These are phyloP conservation scores for Sinocyclocheilus maitianheensis DNA, from an alignment of 2,113 vertebrate species.

Conservation along the genomic window DNA sequence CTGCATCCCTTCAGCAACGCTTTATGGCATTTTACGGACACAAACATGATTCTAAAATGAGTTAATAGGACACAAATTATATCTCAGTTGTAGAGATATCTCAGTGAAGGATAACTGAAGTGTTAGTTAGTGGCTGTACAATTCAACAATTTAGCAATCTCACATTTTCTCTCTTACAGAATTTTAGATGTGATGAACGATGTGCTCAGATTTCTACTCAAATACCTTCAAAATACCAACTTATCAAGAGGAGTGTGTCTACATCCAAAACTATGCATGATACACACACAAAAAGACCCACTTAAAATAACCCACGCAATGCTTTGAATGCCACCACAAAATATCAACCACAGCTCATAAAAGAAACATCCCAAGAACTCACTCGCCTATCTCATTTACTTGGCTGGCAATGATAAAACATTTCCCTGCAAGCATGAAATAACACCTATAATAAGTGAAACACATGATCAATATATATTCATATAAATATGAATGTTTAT, in stretches of 20 bases:
- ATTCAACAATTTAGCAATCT: background rate
- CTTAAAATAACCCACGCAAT: background rate
- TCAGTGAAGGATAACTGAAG: background rate
- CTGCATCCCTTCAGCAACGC: background rate
- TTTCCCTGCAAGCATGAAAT: too few species aligned
- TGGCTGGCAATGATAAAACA: too few species aligned
- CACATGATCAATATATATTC: too few species aligned
- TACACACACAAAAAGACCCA: background rate
- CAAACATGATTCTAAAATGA: background rate
- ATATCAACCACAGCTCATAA: too few species aligned
- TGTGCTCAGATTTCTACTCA: background rate
- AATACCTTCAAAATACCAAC: background rate
- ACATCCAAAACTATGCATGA: background rate
- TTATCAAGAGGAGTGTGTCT: background rate
- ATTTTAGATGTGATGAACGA: background rate
- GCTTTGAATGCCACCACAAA: background rate
- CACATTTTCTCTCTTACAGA: background rate
- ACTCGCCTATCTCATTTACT: too few species aligned
- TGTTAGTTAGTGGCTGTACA: background rate
- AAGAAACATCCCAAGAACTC: too few species aligned
- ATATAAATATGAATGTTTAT: too few species aligned
- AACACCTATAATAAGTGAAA: too few species aligned
- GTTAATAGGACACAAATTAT: background rate
- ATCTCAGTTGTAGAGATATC: background rate
- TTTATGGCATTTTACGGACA: background rate